phyloP scores from a whole-genome alignment of 2,888 invertebrate species.

The Tethea ocularis region DNA sequence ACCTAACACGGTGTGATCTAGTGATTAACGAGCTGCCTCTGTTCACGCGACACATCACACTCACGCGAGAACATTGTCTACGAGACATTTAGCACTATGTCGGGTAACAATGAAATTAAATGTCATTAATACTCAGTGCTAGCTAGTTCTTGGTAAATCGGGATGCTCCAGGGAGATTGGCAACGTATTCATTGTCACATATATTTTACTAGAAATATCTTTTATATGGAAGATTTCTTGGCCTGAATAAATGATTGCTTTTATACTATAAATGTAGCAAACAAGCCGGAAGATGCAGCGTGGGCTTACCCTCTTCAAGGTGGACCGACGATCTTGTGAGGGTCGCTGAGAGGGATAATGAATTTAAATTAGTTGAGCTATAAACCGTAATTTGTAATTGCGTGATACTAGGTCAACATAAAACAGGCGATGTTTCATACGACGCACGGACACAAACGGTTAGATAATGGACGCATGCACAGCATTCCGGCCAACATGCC shows the following conservation, averaged over 20 bases:
- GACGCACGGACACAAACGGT: neutral
- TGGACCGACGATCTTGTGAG: too few relatives aligned
- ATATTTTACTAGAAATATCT: too few relatives aligned
- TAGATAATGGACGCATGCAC: neutral
- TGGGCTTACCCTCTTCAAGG: too few relatives aligned
- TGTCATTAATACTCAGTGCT: neutral
- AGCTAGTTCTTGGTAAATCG: too few relatives aligned
- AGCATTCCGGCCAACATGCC: neutral
- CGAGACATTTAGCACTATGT: neutral
- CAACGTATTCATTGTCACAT: too few relatives aligned
- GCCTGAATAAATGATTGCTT: too few relatives aligned
- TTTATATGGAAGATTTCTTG: too few relatives aligned
- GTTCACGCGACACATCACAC: constrained; percentile 5
- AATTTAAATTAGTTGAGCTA: neutral
- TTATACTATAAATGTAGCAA: too few relatives aligned
- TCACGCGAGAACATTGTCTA: neutral
- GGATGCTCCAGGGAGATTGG: too few relatives aligned
- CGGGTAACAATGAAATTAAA: neutral
- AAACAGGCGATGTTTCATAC: neutral
- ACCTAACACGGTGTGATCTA: constrained; percentile 21
- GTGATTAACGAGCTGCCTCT: constrained; percentile 16
- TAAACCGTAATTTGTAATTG: neutral
- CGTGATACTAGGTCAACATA: neutral
- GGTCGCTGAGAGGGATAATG: too few relatives aligned
- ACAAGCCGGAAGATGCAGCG: too few relatives aligned